These are phyloP conservation scores for Python bivittatus DNA, from an alignment of 2,113 vertebrate species.

Conservation along the genomic window DNA sequence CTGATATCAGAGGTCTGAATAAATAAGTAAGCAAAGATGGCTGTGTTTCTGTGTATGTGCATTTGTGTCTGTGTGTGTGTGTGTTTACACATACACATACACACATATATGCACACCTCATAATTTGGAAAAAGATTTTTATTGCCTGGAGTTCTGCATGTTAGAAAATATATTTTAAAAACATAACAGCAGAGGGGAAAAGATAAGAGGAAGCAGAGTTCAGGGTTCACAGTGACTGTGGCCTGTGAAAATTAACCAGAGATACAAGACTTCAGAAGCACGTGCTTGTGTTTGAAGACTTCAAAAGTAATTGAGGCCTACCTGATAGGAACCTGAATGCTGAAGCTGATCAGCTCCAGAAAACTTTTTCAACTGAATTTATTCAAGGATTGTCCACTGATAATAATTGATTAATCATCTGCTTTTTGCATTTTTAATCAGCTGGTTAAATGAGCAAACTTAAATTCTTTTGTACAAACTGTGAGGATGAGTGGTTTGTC, in stretches of 20 bases:
- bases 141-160: constrained; percentile 35
- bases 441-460: neutral
- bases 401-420: constrained; percentile 2
- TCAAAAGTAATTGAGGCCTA: constrained; percentile 45
- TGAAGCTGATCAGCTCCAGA: neutral
- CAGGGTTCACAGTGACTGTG: constrained; percentile 51
- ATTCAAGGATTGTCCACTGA: neutral
- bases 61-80: neutral
- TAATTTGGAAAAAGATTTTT: constrained; percentile 45
- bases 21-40: constrained; percentile 59
- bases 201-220: constrained; percentile 45
- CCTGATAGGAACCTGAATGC: too few relatives aligned
- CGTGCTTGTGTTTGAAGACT: constrained; percentile 46
- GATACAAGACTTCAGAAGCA: constrained; percentile 50
- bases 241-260: constrained; percentile 44
- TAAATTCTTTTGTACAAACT: neutral
- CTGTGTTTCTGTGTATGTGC: constrained; percentile 6
- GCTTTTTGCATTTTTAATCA: neutral
- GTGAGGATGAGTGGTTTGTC: neutral
- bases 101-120: constrained; percentile 45
- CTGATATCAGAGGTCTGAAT: constrained; percentile 45
- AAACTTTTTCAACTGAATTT: neutral
- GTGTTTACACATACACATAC: constrained; percentile 36
- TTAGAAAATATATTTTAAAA: constrained; percentile 58
- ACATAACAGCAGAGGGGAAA: constrained; percentile 52